Percentiles rank a stretch among this genome's conserved stretches.
Evolutionary conservation across 2,113 vertebrate genomes (phyloP).

Genomic region (Dermatemys mawii): DNA sequence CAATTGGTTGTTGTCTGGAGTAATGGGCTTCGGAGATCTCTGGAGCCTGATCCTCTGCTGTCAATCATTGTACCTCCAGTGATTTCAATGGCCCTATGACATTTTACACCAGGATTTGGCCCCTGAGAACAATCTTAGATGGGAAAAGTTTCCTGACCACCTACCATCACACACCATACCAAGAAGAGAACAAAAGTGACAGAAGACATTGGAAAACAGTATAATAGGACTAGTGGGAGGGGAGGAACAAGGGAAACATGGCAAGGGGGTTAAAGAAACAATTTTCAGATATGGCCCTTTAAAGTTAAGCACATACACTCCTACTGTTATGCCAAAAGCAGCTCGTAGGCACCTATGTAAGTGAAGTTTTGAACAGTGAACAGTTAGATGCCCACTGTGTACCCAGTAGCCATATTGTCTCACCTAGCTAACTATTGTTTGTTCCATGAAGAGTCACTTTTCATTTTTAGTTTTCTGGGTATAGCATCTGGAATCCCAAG

Average conservation of each 20-base stretch:
- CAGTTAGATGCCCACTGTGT: not conserved
- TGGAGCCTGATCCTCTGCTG: not conserved
- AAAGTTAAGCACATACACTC: not conserved
- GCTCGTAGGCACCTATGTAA: accelerated
- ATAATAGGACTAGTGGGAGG: not conserved
- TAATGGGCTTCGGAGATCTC: not conserved
- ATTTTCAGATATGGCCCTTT: not conserved
- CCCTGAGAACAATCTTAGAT: not conserved
- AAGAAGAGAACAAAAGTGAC: not conserved
- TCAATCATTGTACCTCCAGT: not conserved
- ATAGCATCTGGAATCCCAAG: conserved; percentile 67
- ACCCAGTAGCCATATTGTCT: conserved; percentile 19
- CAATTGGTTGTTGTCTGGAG: not conserved
- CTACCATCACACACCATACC: not conserved
- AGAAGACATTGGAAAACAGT: not conserved
- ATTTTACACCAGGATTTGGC: not conserved
- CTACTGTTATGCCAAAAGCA: not conserved
- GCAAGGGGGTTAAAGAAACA: not conserved
- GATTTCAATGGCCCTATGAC: not conserved
- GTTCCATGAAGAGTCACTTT: conserved; percentile 65
- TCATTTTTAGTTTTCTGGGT: conserved; percentile 75
- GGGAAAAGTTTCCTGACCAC: not conserved
- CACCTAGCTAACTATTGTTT: conserved; percentile 47
- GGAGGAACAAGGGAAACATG: not conserved
- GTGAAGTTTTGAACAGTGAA: not conserved